Evolutionary conservation across 92 coral and sea anemone species (phyloP), one percentile per base, ranked within the genome.

Genomic region (Micromussa lordhowensis): DNA sequence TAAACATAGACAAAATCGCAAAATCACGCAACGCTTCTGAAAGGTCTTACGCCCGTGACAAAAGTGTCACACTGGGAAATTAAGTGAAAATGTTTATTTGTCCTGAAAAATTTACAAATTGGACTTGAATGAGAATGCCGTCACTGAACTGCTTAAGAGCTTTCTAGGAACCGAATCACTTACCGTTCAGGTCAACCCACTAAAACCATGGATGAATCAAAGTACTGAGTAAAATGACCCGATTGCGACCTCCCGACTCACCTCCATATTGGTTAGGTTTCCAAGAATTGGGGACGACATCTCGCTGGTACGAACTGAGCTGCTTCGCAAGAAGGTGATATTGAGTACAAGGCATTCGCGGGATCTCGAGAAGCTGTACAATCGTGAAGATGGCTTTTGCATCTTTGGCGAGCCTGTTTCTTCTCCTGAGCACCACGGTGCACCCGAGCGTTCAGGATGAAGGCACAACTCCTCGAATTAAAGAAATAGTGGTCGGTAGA

Each of bases 401-500:
- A 53, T 55, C 34, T 18, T n/a, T 78, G 26, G 40, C 68, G 7
- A 40, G 68, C 30, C 26, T 19, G 29, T 24, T 75, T 31, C 44
- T 78, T 78, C 66, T 78, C 12, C 59, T 55, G 14, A 78, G 34
- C 68, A 17, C 9, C 32, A 44, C 51, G 13, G 59, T 78, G 22
- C 8, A 78, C 3, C 68, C 6, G 26, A 78, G 82, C 57, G 29
- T 78, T 54, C 40, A 53, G 68, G 68, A 29, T 49, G 11, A 55
- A 55, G 92, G 92, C 17, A 70, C 93, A 32, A 87, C 94, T 22
- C 70, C 38, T 15, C 22, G 75, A 16, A 59, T 91, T 31, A 82
- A 79, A 81, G 81, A 78, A 24, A 91, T 91, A 2, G 91, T 91
- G 9, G 34, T 87, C 8, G 94, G 94, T 19, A 79, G 94, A 69